Evolutionary conservation across 2,113 vertebrate species (phyloP).

Genomic region (Trachemys scripta): DNA sequence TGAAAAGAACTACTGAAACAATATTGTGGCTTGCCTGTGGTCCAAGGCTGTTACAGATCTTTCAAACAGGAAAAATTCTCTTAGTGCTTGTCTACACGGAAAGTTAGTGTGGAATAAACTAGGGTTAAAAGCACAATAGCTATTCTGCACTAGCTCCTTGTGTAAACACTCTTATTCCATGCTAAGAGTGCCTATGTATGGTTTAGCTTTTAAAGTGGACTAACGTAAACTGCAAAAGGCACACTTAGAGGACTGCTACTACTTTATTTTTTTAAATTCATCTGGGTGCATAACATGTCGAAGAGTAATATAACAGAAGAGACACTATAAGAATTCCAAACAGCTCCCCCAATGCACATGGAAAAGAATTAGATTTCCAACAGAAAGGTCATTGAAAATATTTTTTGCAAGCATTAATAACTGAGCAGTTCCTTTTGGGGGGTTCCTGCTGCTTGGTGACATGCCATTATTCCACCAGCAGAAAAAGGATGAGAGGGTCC

Average conservation of each 20-base stretch:
- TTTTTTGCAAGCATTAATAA: constrained; percentile 25
- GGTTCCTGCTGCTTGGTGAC: constrained; percentile 13
- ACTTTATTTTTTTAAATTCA: neutral
- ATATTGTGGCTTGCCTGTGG: neutral
- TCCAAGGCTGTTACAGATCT: neutral
- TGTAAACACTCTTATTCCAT: too few relatives aligned
- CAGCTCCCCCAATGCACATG: neutral
- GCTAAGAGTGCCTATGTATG: too few relatives aligned
- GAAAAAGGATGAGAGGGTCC: constrained; percentile 3
- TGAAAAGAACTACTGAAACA: neutral
- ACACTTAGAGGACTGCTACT: neutral
- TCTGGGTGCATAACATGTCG: neutral
- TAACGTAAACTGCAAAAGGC: too few relatives aligned
- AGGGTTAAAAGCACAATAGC: too few relatives aligned
- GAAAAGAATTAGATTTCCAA: neutral
- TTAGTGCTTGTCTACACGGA: too few relatives aligned
- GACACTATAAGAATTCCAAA: neutral
- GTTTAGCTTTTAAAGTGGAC: too few relatives aligned
- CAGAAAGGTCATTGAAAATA: neutral
- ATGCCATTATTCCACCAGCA: neutral
- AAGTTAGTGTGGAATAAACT: too few relatives aligned
- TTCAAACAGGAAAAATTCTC: neutral
- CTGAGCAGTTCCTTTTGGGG: constrained; percentile 19
- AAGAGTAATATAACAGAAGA: neutral
- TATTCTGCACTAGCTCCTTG: too few relatives aligned